Conservation (phyloP, 2,797 vertebrate genomes). For the Neostethus bicornis region DNA sequence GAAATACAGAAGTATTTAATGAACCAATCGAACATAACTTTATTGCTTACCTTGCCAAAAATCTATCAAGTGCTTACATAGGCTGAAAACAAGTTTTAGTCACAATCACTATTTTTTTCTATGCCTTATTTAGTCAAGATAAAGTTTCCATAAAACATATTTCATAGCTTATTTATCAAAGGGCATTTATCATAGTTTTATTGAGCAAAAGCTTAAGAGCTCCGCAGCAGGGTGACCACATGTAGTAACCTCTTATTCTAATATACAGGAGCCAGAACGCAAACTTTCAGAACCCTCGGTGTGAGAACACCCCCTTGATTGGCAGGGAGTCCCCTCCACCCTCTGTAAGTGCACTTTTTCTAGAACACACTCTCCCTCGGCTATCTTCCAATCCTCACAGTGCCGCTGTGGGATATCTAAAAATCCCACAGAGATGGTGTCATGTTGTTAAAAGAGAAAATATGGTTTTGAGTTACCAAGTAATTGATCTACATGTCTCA, state of each 20-base stretch:
- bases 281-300: slow-evolving; percentile 99
- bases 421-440: slow-evolving; percentile 16
- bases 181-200: slow-evolving; percentile 22
- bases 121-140: slow-evolving; percentile 5
- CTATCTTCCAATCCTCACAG: slow-evolving; percentile 73
- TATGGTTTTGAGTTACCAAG: slow-evolving; percentile 2
- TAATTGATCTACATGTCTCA: background rate
- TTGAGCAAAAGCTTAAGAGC: slow-evolving; percentile 28
- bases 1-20: background rate
- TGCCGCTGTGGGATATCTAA: slow-evolving; percentile 36
- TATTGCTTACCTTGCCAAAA: slow-evolving; percentile 2
- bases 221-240: slow-evolving; percentile 52
- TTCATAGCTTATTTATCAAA: slow-evolving; percentile 24
- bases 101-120: slow-evolving; percentile 11
- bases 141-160: slow-evolving; percentile 16
- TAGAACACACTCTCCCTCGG: slow-evolving; percentile 72
- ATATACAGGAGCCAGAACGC: slow-evolving; percentile 96
- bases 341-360: slow-evolving; percentile 93
- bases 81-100: slow-evolving; percentile 2
- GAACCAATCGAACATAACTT: background rate
- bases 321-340: slow-evolving; percentile 99
- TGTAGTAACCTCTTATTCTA: slow-evolving; percentile 80
- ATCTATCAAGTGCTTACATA: background rate
- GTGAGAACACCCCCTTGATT: slow-evolving; percentile 99
- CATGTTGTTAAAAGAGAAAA: slow-evolving; percentile 1